phyloP scores from a whole-genome alignment of 2,797 vertebrate genomes.

The Rhadinocentrus ornatus region DNA sequence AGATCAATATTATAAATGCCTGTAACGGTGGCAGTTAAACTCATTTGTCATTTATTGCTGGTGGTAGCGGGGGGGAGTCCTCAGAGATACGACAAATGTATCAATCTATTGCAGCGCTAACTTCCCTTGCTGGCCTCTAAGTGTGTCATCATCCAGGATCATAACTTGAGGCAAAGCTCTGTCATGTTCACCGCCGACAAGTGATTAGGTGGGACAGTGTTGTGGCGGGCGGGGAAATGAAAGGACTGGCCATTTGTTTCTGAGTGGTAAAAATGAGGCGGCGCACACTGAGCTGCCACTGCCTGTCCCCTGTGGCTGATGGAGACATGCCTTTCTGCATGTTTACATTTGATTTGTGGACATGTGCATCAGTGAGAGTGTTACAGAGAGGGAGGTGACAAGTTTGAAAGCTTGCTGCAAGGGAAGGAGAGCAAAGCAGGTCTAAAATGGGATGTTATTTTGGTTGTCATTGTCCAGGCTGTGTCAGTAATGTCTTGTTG shows the following conservation, averaged over 20 bases:
- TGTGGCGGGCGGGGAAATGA: conserved; percentile 50
- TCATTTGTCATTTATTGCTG: conserved; percentile 91
- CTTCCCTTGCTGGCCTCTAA: conserved; percentile 67
- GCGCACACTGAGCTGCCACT: conserved; percentile 30
- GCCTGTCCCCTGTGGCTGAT: conserved; percentile 63
- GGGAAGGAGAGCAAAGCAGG: conserved; percentile 50
- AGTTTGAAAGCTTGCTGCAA: conserved; percentile 49
- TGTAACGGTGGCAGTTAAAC: conserved; percentile 85
- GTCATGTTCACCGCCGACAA: conserved; percentile 68
- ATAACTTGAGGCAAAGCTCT: conserved; percentile 73
- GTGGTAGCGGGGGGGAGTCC: conserved; percentile 56
- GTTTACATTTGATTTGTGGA: conserved; percentile 74
- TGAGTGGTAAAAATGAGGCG: conserved; percentile 54
- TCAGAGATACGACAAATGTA: conserved; percentile 87
- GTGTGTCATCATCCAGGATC: conserved; percentile 77
- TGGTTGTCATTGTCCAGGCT: conserved; percentile 60
- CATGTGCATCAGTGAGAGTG: conserved; percentile 29
- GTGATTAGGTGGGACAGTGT: conserved; percentile 69
- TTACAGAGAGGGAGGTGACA: conserved; percentile 26
- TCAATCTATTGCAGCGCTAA: conserved; percentile 71
- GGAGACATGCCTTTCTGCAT: conserved; percentile 54
- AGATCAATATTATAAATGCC: conserved; percentile 89
- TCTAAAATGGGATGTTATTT: conserved; percentile 77
- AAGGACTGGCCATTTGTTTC: conserved; percentile 73
- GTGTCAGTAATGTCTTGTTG: conserved; percentile 60